Conservation (phyloP, 53 echinoderm and acorn worm species). For the Arbacia lixula region DNA sequence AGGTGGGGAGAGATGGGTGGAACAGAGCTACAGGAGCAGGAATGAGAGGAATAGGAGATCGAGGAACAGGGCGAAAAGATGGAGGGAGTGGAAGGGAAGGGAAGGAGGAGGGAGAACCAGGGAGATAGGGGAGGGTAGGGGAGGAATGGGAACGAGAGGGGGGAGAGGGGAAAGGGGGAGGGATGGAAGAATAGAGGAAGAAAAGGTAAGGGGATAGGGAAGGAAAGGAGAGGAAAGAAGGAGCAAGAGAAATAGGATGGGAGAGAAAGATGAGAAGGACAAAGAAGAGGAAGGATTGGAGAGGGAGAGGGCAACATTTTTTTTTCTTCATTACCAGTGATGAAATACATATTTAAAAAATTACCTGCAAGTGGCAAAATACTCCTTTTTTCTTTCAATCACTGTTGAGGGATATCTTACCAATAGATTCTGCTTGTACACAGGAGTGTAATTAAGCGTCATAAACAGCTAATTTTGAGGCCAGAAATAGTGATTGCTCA, state of each 20-base stretch:
- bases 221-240: neutral
- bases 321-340: neutral
- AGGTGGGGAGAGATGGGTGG: too few species aligned
- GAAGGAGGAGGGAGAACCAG: neutral
- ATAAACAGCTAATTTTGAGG: too few species aligned
- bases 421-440: too few species aligned
- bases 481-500: too few species aligned
- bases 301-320: neutral
- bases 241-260: neutral
- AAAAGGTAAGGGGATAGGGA: neutral
- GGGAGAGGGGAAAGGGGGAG: neutral
- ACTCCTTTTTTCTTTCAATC: too few species aligned
- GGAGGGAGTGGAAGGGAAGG: neutral
- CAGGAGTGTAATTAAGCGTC: too few species aligned
- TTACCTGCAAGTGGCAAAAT: too few species aligned
- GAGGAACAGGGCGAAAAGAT: neutral
- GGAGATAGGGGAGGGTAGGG: neutral
- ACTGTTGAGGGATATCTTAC: too few species aligned
- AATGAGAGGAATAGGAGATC: neutral
- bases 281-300: slow-evolving; percentile 17
- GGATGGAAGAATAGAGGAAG: neutral
- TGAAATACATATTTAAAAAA: too few species aligned
- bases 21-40: too few species aligned
- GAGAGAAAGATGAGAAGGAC: slow-evolving; percentile 19
- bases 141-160: neutral